These are phyloP conservation scores for Macrotus californicus DNA, from an alignment of 2,113 vertebrate genomes.

Conservation along the genomic window DNA sequence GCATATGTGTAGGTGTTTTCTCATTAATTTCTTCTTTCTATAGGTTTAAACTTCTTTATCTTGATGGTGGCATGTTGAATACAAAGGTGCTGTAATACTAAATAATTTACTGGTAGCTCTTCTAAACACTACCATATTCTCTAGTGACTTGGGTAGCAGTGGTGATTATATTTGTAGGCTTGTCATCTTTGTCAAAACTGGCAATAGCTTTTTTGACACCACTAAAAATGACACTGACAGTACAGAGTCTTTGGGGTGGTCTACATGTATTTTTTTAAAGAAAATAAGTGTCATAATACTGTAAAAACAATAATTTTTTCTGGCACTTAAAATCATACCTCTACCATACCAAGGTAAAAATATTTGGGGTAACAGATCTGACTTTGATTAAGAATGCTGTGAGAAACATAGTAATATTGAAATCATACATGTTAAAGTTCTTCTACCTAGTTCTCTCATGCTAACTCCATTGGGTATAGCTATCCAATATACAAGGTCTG, in stretches of 20 bases:
- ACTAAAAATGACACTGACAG: slow-evolving; percentile 46
- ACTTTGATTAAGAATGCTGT: slow-evolving; percentile 34
- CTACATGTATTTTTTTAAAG: not conserved
- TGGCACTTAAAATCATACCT: slow-evolving; percentile 34
- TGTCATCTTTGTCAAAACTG: slow-evolving; percentile 48
- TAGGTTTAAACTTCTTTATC: not conserved
- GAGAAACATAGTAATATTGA: not conserved
- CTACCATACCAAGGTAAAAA: slow-evolving; percentile 25
- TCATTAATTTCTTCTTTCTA: not conserved
- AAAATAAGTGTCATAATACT: slow-evolving; percentile 43
- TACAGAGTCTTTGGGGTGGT: slow-evolving; percentile 13
- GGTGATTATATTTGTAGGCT: slow-evolving; percentile 20
- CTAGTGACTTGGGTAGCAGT: not conserved
- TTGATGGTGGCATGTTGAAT: not conserved
- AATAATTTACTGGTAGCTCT: slow-evolving; percentile 30
- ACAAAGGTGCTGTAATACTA: not conserved
- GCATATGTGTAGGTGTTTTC: not conserved
- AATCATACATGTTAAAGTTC: not conserved
- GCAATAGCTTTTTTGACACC: slow-evolving; percentile 28
- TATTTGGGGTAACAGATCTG: not conserved
- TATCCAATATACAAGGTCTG: not conserved
- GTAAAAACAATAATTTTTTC: slow-evolving; percentile 40
- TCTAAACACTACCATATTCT: not conserved
- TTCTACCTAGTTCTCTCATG: not conserved
- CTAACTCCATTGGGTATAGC: not conserved